Base-by-base conservation (phyloP, 2,113 vertebrate genomes). In the Anoplopoma fimbria region DNA sequence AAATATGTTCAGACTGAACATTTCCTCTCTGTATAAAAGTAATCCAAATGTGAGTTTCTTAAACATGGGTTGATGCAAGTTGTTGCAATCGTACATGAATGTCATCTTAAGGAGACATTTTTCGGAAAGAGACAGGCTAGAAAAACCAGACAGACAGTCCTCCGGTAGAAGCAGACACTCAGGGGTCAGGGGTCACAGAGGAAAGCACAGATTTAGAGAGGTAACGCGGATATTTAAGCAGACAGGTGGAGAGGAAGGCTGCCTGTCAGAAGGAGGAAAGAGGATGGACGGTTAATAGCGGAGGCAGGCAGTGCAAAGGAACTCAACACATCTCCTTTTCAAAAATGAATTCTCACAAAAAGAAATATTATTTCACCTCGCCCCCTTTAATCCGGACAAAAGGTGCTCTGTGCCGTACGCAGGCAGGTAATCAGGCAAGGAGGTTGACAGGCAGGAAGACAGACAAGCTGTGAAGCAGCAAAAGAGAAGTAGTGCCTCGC, bases 381-480 rank as follows among this genome's bases (percentile, higher is more conserved):
- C 83, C 75, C 61, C 63, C 76, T 84, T 86, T 84, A 87, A 79
- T 84, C 64, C 77, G 84, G 78, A 92, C 88, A 88, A 92, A 89
- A 85, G 87, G 57, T 53, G 85, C 80, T 72, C 88, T 80, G 85
- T 25, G n/a, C 53, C 53, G 53, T 90, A 86, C 84, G 88, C 84
- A 85, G 80, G 83, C 89, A 90, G 90, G 90, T 92, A 91, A 92
- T 90, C 88, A 92, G 83, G 73, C 82, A 42, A 79, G 81, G 62
- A 45, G 87, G 72, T 90, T 90, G 88, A 91, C 85, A 87, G 73
- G 70, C 83, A 84, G 80, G 79, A 88, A 88, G 88, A 91, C 85
- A 74, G 87, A 88, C 91, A 87, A 88, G 88, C 92, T 92, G 90
- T 84, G 88, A 90, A 74, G 87, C 86, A 90, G 85, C 89, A 88